phyloP scores from a whole-genome alignment of 64 coral and sea anemone genomes.

The Porites lutea region DNA sequence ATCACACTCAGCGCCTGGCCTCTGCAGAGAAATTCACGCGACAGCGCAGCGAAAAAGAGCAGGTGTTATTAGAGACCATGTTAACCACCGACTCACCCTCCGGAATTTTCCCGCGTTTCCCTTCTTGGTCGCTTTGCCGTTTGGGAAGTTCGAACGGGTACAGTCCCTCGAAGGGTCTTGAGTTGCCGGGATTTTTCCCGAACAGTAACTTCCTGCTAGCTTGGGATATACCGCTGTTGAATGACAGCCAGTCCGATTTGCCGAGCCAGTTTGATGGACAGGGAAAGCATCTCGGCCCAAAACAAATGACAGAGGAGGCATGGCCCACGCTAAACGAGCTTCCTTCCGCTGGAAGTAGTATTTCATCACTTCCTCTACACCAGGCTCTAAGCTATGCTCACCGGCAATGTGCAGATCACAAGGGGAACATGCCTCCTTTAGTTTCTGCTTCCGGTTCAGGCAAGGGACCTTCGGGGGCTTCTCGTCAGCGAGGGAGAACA shows the following conservation, averaged over 20 bases:
- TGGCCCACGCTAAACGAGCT: conserved; percentile 97
- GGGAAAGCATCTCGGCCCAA: conserved; percentile 84
- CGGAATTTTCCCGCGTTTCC: conserved; percentile 83
- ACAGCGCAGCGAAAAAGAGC: conserved; percentile 63
- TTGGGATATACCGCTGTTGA: conserved; percentile 96
- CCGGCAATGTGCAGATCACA: conserved; percentile 83
- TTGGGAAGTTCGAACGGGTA: conserved; percentile 82
- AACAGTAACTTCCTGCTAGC: conserved; percentile 92
- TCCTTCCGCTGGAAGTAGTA: conserved; percentile 69
- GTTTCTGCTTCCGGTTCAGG: conserved; percentile 28
- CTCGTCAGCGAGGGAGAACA: conserved; percentile 68
- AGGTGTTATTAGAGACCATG: conserved; percentile 88
- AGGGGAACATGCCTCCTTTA: conserved; percentile 61
- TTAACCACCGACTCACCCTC: conserved; percentile 78
- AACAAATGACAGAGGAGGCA: conserved; percentile 81
- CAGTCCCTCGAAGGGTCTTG: conserved; percentile 87
- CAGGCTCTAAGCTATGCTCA: conserved; percentile 83
- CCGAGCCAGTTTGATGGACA: conserved; percentile 94
- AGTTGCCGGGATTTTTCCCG: conserved; percentile 98
- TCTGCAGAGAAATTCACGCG: conserved; percentile 10
- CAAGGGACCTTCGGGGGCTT: conserved; percentile 39
- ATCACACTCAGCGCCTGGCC: conserved; percentile 39
- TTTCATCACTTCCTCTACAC: conserved; percentile 86
- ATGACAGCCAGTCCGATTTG: conserved; percentile 80
- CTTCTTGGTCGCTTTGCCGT: conserved; percentile 94